Base-by-base conservation (phyloP, 1,140 invertebrate genomes). In the Holotrichia oblita region DNA sequence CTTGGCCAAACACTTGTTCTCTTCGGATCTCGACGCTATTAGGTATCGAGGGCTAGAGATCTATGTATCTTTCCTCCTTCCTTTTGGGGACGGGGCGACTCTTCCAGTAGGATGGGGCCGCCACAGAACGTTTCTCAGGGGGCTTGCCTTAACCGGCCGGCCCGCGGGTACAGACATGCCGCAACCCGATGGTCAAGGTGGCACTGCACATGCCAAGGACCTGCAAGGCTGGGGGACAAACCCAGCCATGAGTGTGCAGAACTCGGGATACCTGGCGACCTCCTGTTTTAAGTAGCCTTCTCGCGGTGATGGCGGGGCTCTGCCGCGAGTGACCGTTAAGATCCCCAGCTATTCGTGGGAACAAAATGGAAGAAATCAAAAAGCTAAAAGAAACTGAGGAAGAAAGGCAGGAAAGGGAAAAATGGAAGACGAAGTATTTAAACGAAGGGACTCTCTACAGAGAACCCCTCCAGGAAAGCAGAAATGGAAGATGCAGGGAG, bases 1-100 rank as follows among this genome's bases (percentile, higher is more conserved):
- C n/a, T n/a, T n/a, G n/a, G n/a, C n/a, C n/a, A n/a, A 48, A 34
- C 27, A 34, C 27, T 24, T 69, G n/a, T 69, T 69, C 8, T 69
- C 22, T 74, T 40, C 72, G 34, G 72, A 27, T 40, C 72, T 22
- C 72, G 72, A 74, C 72, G 72, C 72, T 74, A 74, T 74, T 74
- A 74, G 72, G 72, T 40, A 27, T 34, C 72, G 72, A 74, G 72
- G 72, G 72, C 72, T 74, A 74, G 72, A 10, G 72, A 40, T n/a
- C 72, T 40, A 34, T 4, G 27, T 34, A 34, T 34, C 17, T n/a
- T 40, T 74, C 6, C 3, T 40, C 40, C 34, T 74, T 48, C 2
- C 2, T 1, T 10, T 1, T 48, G n/a, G n/a, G 44, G 44, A 17
- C 44, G n/a, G 44, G 44, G 44, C 44, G 44, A 14, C 44, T 17